A percentile compares a stretch with the other conserved stretches of the same genome.
These are phyloP conservation scores for Mythimna ferrago DNA, from an alignment of 2,888 invertebrate species.

Conservation along the genomic window DNA sequence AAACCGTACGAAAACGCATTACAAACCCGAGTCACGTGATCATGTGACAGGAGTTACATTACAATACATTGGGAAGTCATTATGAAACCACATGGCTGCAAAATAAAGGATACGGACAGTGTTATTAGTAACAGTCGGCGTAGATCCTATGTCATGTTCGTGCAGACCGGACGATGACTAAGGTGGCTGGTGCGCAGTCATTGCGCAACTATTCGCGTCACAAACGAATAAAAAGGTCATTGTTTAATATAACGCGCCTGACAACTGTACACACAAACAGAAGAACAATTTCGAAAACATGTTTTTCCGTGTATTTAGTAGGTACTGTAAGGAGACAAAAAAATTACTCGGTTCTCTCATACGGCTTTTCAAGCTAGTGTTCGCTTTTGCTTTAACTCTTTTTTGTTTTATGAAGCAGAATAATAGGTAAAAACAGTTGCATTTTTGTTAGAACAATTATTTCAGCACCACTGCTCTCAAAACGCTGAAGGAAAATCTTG, in stretches of 20 bases:
- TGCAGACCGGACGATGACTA: slow-evolving; percentile 61
- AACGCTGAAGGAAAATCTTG: no score
- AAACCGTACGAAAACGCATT: slow-evolving; percentile 1
- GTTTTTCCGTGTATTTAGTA: slow-evolving; percentile 22
- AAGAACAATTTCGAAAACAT: slow-evolving; percentile 33
- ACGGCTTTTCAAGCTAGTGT: not conserved
- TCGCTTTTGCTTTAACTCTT: not conserved
- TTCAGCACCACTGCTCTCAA: no score
- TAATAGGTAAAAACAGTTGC: no score
- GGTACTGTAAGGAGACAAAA: not conserved
- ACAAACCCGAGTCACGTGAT: slow-evolving; percentile 7
- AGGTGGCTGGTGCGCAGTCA: slow-evolving; percentile 42
- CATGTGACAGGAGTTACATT: slow-evolving; percentile 9
- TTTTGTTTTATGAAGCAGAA: not conserved
- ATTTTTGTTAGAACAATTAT: no score
- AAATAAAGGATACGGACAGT: slow-evolving; percentile 63
- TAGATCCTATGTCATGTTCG: slow-evolving; percentile 49
- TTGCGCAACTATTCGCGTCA: slow-evolving; percentile 62
- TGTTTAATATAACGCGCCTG: slow-evolving; percentile 57
- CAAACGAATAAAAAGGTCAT: slow-evolving; percentile 62
- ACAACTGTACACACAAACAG: slow-evolving; percentile 62
- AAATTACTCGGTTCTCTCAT: not conserved
- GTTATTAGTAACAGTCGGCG: slow-evolving; percentile 57
- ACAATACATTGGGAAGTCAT: slow-evolving; percentile 36
- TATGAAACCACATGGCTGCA: slow-evolving; percentile 26